phyloP scores from a whole-genome alignment of 2,113 vertebrate genomes.

The Aythya baeri region DNA sequence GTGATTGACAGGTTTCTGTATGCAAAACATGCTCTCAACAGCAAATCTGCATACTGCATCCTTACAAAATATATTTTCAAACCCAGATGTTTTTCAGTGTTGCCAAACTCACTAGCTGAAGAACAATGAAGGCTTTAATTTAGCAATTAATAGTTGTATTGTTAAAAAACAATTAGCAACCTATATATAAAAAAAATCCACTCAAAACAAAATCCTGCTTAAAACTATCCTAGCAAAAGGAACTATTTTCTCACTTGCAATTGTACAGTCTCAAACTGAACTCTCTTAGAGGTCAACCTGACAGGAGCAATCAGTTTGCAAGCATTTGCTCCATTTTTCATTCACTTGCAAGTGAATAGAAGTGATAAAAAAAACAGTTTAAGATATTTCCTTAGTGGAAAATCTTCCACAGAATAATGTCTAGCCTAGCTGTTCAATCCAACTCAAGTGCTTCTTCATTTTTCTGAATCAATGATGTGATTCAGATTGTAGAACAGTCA shows the following conservation, averaged over 20 bases:
- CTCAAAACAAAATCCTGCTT: not conserved
- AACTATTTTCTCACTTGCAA: constrained; percentile 10
- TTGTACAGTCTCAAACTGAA: not conserved
- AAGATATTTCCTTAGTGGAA: not conserved
- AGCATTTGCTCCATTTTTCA: not conserved
- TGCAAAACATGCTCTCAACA: not conserved
- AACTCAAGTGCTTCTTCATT: not conserved
- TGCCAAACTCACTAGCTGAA: not conserved
- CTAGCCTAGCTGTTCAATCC: not conserved
- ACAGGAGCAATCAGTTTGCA: not conserved
- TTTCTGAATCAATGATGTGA: not conserved
- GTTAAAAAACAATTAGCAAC: not conserved
- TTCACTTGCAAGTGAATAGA: not conserved
- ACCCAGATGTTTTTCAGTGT: not conserved
- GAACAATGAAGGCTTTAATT: constrained; percentile 4
- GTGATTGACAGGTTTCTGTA: not conserved
- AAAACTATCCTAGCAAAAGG: not conserved
- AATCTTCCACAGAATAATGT: not conserved
- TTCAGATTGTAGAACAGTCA: not conserved
- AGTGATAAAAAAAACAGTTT: not conserved
- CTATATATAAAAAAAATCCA: not conserved
- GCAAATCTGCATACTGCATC: not conserved
- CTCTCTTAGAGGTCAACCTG: constrained; percentile 18
- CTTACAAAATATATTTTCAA: not conserved
- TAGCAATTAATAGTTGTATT: not conserved